Evolutionary conservation across 1,140 invertebrate species (phyloP).

Genomic region (Solen grandis): DNA sequence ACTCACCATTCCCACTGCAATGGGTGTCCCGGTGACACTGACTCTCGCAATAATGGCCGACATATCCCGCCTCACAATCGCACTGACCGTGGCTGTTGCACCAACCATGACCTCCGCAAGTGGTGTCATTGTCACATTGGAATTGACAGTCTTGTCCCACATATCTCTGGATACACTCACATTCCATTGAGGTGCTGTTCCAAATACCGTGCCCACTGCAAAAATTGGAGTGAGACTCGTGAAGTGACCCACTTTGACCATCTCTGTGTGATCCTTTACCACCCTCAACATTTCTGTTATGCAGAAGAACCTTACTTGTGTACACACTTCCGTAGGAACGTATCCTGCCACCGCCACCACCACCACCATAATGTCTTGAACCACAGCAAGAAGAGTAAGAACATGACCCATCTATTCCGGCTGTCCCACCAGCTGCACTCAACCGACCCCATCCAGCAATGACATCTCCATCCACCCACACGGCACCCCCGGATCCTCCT

Average conservation of each 20-base stretch:
- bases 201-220: constrained; percentile 67
- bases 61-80: constrained; percentile 64
- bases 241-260: constrained; percentile 51
- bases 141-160: constrained; percentile 69
- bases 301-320: constrained; percentile 62
- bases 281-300: constrained; percentile 49
- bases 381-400: constrained; percentile 42
- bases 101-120: constrained; percentile 64
- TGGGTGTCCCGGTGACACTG: constrained; percentile 62
- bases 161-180: constrained; percentile 61
- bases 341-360: constrained; percentile 69
- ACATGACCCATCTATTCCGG: constrained; percentile 43
- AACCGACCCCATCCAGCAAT: constrained; percentile 69
- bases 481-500: constrained; percentile 68
- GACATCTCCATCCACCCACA: constrained; percentile 68
- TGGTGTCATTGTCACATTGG: constrained; percentile 50
- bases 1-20: constrained; percentile 68
- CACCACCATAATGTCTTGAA: constrained; percentile 65
- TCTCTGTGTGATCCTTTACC: constrained; percentile 30
- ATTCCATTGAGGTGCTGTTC: constrained; percentile 34
- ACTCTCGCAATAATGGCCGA: constrained; percentile 67
- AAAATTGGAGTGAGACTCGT: constrained; percentile 36
- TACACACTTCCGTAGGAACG: constrained; percentile 61
- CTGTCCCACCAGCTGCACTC: constrained; percentile 62
- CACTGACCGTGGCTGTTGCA: constrained; percentile 66